These are phyloP conservation scores for Pristionchus japonicus DNA, from an alignment of 2,888 invertebrate species.

Conservation along the genomic window DNA sequence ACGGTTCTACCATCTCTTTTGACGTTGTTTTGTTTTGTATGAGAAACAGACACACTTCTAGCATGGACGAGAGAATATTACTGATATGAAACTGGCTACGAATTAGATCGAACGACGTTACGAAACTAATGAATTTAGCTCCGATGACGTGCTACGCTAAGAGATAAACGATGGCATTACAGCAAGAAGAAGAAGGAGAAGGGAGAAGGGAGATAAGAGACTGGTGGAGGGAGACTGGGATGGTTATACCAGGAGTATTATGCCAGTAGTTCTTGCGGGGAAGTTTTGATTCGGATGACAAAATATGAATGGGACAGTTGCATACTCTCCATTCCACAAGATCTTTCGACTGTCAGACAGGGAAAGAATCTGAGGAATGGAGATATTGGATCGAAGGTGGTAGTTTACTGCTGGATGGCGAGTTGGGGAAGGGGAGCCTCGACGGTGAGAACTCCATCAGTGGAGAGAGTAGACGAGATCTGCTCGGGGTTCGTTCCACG, in stretches of 20 bases:
- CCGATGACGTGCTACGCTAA: background rate
- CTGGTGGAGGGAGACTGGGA: background rate
- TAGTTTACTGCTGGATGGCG: slow-evolving; percentile 68
- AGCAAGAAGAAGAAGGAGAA: background rate
- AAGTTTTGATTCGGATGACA: slow-evolving; percentile 15
- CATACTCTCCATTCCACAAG: background rate
- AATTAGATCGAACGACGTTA: background rate
- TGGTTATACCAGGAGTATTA: slow-evolving; percentile 36
- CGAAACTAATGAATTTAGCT: background rate
- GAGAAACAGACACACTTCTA: background rate
- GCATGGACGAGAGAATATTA: slow-evolving; percentile 24
- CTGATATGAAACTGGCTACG: slow-evolving; percentile 21
- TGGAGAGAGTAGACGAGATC: slow-evolving; percentile 94
- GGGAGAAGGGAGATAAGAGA: background rate
- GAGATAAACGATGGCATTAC: slow-evolving; percentile 39
- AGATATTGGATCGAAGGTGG: background rate
- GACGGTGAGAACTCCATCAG: slow-evolving; percentile 95
- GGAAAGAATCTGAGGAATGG: background rate
- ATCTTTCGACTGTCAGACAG: background rate
- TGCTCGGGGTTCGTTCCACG: slow-evolving; percentile 96
- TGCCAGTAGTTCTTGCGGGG: background rate
- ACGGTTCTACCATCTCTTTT: slow-evolving; percentile 40
- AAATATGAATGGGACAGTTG: background rate
- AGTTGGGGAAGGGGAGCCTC: slow-evolving; percentile 90
- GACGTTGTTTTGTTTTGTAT: background rate